Percentiles rank a stretch among this genome's conserved stretches.
These are phyloP conservation scores for Dicycla oo DNA, from an alignment of 2,888 invertebrate genomes.

Conservation along the genomic window DNA sequence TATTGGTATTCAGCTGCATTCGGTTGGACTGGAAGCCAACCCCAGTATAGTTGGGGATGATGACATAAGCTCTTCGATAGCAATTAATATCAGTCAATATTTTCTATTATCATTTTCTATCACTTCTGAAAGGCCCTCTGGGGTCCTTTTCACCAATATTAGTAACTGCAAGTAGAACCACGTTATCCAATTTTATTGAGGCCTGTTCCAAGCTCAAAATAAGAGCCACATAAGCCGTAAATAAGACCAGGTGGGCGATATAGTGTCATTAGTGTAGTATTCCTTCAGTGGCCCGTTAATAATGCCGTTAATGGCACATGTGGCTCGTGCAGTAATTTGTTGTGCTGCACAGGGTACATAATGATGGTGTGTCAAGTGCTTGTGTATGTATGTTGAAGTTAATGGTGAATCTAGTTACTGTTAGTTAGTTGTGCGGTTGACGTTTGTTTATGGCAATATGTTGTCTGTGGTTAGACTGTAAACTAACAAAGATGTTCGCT, in stretches of 20 bases:
- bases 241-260: slow-evolving; percentile 55
- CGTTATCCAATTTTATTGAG: neutral
- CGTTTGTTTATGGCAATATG: slow-evolving; percentile 5
- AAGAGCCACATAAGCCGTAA: slow-evolving; percentile 29
- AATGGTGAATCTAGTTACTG: neutral
- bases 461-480: neutral
- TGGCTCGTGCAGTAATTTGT: slow-evolving; percentile 53
- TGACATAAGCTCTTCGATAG: too few species aligned
- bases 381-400: slow-evolving; percentile 8
- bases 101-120: too few species aligned
- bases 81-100: too few species aligned
- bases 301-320: slow-evolving; percentile 49
- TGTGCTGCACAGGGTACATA: slow-evolving; percentile 17
- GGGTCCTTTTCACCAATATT: too few species aligned
- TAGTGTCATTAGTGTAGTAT: slow-evolving; percentile 56
- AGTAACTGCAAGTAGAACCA: too few species aligned
- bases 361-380: slow-evolving; percentile 24
- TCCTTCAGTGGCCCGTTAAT: slow-evolving; percentile 53
- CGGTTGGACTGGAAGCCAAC: too few species aligned
- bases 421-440: neutral
- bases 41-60: too few species aligned
- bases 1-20: too few species aligned
- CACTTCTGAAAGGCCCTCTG: too few species aligned
- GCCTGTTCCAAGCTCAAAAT: slow-evolving; percentile 20
- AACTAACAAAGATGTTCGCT: neutral